A percentile compares a stretch with the other conserved stretches of the same genome.
Conservation (phyloP, 2,888 invertebrate species). For the Drosophila greeni region DNA sequence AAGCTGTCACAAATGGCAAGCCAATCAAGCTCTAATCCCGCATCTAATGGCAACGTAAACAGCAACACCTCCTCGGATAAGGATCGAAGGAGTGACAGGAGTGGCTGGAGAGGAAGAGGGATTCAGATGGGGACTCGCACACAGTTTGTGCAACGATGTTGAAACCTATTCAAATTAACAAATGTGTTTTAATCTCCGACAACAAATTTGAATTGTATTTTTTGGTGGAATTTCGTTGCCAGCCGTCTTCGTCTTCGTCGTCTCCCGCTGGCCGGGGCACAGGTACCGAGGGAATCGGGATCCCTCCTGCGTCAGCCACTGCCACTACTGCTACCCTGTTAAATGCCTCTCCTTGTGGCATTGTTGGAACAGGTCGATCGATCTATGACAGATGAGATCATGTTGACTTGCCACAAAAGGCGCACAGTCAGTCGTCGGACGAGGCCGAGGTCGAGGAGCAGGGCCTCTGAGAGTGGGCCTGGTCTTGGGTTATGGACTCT, state of each 20-base stretch:
- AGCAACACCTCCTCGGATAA: constrained; percentile 66
- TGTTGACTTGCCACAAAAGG: constrained; percentile 72
- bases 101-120: neutral
- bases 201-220: constrained; percentile 72
- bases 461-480: constrained; percentile 6
- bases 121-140: constrained; percentile 2
- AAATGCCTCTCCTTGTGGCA: constrained; percentile 48
- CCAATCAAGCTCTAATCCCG: constrained; percentile 54
- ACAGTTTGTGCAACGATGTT: constrained; percentile 66
- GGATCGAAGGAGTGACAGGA: neutral
- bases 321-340: constrained; percentile 46
- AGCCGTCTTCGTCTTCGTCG: constrained; percentile 29
- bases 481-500: neutral
- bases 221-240: constrained; percentile 61
- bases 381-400: constrained; percentile 78
- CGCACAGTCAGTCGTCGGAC: constrained; percentile 46
- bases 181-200: constrained; percentile 75
- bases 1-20: constrained; percentile 63
- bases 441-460: constrained; percentile 12
- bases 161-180: constrained; percentile 73
- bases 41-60: constrained; percentile 64
- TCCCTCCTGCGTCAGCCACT: constrained; percentile 52
- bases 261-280: constrained; percentile 76
- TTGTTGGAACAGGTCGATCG: constrained; percentile 77
- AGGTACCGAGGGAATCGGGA: constrained; percentile 29